Conservation (phyloP, 2,888 invertebrate species). For the Euclidia mi region DNA sequence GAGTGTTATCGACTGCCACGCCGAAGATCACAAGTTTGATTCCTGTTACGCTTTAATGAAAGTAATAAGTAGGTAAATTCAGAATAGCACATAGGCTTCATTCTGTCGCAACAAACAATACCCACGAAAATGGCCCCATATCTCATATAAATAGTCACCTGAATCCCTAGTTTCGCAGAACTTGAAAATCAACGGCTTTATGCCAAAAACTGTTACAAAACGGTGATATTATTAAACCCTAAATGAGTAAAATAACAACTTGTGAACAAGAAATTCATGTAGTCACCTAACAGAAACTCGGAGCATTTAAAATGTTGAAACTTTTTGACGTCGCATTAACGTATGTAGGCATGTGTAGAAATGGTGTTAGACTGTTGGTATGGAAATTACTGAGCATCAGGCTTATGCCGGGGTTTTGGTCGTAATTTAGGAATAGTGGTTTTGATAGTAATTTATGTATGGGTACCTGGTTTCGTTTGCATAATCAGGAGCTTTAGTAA, state of each 20-base stretch:
- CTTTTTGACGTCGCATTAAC: conserved; percentile 32
- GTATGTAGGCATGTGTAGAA: conserved; percentile 14
- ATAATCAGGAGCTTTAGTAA: no score
- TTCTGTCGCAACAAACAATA: no score
- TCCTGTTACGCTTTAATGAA: no score
- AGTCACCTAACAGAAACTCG: conserved; percentile 21
- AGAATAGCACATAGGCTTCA: no score
- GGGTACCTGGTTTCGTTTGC: neutral
- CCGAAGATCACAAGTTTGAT: no score
- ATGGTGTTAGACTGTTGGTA: conserved; percentile 22
- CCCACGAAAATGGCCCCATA: no score
- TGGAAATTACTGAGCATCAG: conserved; percentile 29
- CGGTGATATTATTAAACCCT: conserved; percentile 41
- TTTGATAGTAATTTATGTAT: conserved; percentile 3
- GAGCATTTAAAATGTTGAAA: conserved; percentile 39
- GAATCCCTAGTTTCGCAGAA: neutral
- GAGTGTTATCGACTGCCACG: no score
- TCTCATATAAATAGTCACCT: no score
- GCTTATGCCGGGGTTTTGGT: conserved; percentile 13
- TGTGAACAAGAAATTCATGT: conserved; percentile 24
- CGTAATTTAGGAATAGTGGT: conserved; percentile 6
- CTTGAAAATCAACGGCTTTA: neutral
- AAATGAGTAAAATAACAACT: conserved; percentile 45
- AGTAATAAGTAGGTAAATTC: no score
- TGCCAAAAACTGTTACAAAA: conserved; percentile 7